Evolutionary conservation across 2,888 invertebrate genomes (phyloP).

Genomic region (Melanargia galathea): DNA sequence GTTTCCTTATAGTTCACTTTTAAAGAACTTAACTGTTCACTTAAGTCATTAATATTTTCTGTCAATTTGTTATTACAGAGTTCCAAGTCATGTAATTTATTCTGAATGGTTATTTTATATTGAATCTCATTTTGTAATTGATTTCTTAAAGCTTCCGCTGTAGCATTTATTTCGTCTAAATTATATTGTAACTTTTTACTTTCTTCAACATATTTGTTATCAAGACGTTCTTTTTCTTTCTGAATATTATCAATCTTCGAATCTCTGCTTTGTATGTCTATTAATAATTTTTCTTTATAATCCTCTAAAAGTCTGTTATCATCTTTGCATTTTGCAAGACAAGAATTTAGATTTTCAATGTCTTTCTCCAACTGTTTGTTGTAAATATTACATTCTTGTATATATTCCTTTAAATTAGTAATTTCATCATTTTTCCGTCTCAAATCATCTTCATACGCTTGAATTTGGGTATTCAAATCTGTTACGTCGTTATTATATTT

Average conservation of each 20-base stretch:
- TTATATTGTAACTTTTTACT: conserved; percentile 51
- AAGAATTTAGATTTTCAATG: conserved; percentile 48
- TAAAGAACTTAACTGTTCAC: conserved; percentile 24
- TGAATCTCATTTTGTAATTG: conserved; percentile 62
- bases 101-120: conserved; percentile 55
- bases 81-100: conserved; percentile 45
- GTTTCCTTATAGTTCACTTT: conserved; percentile 16
- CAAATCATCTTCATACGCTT: conserved; percentile 48
- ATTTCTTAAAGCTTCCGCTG: conserved; percentile 54
- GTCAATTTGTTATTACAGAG: conserved; percentile 25
- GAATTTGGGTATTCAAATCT: conserved; percentile 48
- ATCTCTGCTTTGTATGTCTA: conserved; percentile 52
- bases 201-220: conserved; percentile 50
- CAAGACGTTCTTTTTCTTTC: conserved; percentile 54
- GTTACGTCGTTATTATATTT: conserved; percentile 52
- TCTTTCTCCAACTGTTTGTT: conserved; percentile 54
- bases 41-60: conserved; percentile 26
- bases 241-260: conserved; percentile 48
- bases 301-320: conserved; percentile 51
- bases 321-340: conserved; percentile 47
- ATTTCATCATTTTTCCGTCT: conserved; percentile 52
- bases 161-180: conserved; percentile 58
- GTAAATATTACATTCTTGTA: conserved; percentile 42
- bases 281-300: conserved; percentile 48
- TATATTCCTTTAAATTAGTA: conserved; percentile 48